Base-by-base conservation (phyloP, 2,113 vertebrate species). In the Pristiophorus japonicus region DNA sequence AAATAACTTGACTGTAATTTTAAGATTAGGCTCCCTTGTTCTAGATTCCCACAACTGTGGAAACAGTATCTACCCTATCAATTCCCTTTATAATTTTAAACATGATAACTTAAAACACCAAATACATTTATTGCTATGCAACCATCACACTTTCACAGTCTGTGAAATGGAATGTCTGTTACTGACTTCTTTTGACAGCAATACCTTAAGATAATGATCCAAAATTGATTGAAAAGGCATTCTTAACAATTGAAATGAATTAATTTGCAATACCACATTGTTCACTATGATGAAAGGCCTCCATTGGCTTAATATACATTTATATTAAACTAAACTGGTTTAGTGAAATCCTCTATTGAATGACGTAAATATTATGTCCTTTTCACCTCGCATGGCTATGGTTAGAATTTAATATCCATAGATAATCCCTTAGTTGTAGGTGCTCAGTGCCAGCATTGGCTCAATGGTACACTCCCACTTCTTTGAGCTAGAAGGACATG, bases 61-160 rank as follows among this genome's bases (percentile, higher is more conserved):
- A 38, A 92, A 38, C 63, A 63, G n/a, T 8, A 16, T 62, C 59
- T 62, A 63, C 34, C 7, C 62, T 63, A 65, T 63, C 59, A 65
- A 16, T 63, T 91, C 55, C 55, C 59, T 62, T 38, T 38, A 91
- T 91, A 34, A 62, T 92, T 63, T 92, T 92, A 63, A 65, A 63
- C 88, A 92, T 6, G 16, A 38, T 6, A 34, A 92, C 38, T 51
- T 63, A 63, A 92, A 63, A 92, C 12, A 62, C 88, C 62, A 38
- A 92, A 92, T 38, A n/a, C 20, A 38, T 63, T 63, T 59, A n/a
- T 92, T 91, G 88, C 34, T 81, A 81, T 81, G 75, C n/a, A 81
- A 81, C 75, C n/a, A 1, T 81, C 75, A 20, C 75, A 42, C 75
- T 81, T 81, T 81, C 78, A 62, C 16, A 38, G 8, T 65, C 55